These are phyloP conservation scores for Nesidiocoris tenuis DNA, from an alignment of 2,888 invertebrate genomes.

Conservation along the genomic window DNA sequence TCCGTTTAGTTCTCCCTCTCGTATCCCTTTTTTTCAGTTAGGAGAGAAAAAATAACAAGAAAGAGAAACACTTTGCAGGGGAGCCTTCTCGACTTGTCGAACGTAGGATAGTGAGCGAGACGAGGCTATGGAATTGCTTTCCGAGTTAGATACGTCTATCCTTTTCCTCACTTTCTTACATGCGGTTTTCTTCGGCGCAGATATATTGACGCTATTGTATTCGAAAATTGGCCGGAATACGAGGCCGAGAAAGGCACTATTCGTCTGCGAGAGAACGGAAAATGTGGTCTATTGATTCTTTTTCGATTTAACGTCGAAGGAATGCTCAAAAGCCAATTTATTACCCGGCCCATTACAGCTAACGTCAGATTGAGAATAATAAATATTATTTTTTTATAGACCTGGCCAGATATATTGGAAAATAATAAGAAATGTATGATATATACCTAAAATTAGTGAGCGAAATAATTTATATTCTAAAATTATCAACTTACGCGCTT, in stretches of 20 bases:
- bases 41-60: constrained; percentile 23
- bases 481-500: no score
- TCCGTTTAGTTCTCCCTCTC: background rate
- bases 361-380: no score
- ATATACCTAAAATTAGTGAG: no score
- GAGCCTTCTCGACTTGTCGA: constrained; percentile 9
- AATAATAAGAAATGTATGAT: no score
- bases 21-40: background rate
- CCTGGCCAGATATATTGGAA: no score
- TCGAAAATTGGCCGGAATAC: constrained; percentile 31
- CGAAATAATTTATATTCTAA: no score
- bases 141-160: constrained; percentile 27
- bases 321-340: constrained; percentile 13
- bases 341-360: background rate
- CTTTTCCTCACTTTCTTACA: constrained; percentile 8
- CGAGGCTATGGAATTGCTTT: constrained; percentile 21
- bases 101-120: background rate
- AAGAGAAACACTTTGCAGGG: constrained; percentile 22
- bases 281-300: constrained; percentile 15
- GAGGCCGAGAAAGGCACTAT: background rate
- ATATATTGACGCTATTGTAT: constrained; percentile 29
- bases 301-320: background rate
- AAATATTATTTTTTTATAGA: no score
- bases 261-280: background rate
- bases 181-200: constrained; percentile 11